Percentiles rank a stretch among this genome's conserved stretches.
Conservation (phyloP, 2,113 vertebrate genomes). For the Rhagologus leucostigma region DNA sequence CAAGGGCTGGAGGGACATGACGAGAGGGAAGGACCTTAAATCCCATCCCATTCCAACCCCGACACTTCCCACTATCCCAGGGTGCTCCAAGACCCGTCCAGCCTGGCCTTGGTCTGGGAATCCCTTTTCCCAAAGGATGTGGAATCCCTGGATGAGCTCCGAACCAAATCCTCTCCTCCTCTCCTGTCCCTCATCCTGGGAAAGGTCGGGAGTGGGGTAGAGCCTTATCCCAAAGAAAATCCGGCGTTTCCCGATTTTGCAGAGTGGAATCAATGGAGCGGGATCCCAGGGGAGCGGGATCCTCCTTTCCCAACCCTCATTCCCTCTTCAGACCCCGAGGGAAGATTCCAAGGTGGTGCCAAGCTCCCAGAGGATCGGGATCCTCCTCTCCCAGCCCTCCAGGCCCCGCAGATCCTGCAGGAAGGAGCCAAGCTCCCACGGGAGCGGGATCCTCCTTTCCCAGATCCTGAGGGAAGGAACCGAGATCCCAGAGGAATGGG, state of each 20-base stretch:
- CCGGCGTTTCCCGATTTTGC: fast-evolving
- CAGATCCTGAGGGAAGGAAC: neutral
- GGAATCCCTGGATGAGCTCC: neutral
- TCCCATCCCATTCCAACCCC: neutral
- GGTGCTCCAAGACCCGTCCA: neutral
- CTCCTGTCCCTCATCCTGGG: neutral
- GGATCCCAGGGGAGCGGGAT: neutral
- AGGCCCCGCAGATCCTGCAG: neutral
- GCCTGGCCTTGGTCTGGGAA: neutral
- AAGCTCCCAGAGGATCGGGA: neutral
- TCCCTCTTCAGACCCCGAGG: neutral
- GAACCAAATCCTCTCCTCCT: neutral
- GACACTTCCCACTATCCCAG: neutral
- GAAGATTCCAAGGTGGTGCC: too few species aligned
- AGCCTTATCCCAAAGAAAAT: neutral
- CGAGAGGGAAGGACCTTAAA: neutral
- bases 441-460: neutral
- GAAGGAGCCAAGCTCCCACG: neutral
- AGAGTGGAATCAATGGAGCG: neutral
- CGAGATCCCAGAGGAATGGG: neutral
- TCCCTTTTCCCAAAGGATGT: neutral
- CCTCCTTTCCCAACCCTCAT: neutral
- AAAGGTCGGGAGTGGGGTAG: neutral
- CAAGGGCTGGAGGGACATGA: neutral
- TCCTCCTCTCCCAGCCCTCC: neutral